Conservation (phyloP, 2,797 vertebrate species). For the Enteromius anoplus region DNA sequence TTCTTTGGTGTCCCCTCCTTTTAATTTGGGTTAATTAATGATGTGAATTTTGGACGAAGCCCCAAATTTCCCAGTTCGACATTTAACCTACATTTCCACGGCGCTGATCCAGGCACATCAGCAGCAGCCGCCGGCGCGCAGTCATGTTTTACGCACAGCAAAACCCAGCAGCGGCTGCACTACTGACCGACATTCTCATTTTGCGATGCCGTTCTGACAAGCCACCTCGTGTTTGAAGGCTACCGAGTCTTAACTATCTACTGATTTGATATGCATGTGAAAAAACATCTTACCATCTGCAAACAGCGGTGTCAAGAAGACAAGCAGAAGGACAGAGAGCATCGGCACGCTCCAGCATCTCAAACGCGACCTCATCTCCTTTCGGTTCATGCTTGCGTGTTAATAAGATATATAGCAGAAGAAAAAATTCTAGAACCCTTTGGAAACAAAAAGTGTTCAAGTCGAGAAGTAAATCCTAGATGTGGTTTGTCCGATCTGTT, state of each 20-base stretch:
- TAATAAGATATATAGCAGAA: conserved; percentile 38
- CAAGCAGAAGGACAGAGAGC: conserved; percentile 71
- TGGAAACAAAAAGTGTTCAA: conserved; percentile 50
- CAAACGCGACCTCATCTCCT: conserved; percentile 61
- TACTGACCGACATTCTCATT: conserved; percentile 50
- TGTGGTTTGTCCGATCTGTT: conserved; percentile 57
- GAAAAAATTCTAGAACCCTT: neutral
- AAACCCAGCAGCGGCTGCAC: conserved; percentile 28
- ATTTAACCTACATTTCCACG: conserved; percentile 55
- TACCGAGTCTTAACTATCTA: conserved; percentile 17
- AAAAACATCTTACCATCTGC: conserved; percentile 73
- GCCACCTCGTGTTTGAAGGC: conserved; percentile 7
- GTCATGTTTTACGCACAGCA: conserved; percentile 3
- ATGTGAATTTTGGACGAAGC: conserved; percentile 8
- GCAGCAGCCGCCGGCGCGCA: conserved; percentile 1
- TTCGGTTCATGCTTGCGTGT: conserved; percentile 69
- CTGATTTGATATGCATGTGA: conserved; percentile 6
- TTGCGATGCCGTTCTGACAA: conserved; percentile 10
- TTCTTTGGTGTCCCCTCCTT: neutral
- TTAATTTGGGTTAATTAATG: conserved; percentile 4
- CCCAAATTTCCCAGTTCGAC: conserved; percentile 37
- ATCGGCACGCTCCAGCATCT: conserved; percentile 74
- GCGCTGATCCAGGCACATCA: conserved; percentile 28
- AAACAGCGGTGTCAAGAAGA: conserved; percentile 68
- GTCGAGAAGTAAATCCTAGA: conserved; percentile 62